These are phyloP conservation scores for Phrynocephalus forsythii DNA, from an alignment of 2,797 vertebrate species.

Conservation along the genomic window DNA sequence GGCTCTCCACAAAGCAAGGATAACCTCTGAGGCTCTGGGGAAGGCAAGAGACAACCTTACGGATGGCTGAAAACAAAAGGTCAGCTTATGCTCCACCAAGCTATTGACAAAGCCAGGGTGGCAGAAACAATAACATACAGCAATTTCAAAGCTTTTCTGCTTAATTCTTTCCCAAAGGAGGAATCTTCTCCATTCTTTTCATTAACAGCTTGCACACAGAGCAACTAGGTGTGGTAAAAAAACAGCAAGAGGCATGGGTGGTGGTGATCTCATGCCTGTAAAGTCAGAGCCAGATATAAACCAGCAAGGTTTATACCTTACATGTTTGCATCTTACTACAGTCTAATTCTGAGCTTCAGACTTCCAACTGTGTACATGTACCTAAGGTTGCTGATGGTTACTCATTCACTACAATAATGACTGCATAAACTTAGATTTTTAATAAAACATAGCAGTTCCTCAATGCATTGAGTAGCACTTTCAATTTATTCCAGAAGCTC, in stretches of 20 bases:
- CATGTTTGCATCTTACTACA: background rate
- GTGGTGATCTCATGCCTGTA: background rate
- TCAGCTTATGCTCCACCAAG: background rate
- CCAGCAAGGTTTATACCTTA: background rate
- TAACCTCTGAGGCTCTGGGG: background rate
- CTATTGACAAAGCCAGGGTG: background rate
- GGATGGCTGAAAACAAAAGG: conserved; percentile 8
- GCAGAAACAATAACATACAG: background rate
- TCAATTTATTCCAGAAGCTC: too few species aligned
- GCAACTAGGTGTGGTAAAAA: background rate
- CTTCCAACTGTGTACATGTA: background rate
- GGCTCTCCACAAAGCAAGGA: background rate
- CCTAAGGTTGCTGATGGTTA: too few species aligned
- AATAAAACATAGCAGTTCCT: too few species aligned
- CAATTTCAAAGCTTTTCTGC: background rate
- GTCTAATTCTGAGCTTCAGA: too few species aligned
- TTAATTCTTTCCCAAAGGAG: background rate
- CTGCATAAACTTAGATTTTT: too few species aligned
- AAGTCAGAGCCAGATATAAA: background rate
- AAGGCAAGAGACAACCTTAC: background rate
- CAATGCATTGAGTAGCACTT: too few species aligned
- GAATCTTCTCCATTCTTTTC: background rate
- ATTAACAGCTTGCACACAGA: background rate
- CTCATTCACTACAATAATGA: too few species aligned
- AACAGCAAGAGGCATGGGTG: too few species aligned